Conservation (phyloP, 2,888 invertebrate genomes). For the Dolichomitus sp. region DNA sequence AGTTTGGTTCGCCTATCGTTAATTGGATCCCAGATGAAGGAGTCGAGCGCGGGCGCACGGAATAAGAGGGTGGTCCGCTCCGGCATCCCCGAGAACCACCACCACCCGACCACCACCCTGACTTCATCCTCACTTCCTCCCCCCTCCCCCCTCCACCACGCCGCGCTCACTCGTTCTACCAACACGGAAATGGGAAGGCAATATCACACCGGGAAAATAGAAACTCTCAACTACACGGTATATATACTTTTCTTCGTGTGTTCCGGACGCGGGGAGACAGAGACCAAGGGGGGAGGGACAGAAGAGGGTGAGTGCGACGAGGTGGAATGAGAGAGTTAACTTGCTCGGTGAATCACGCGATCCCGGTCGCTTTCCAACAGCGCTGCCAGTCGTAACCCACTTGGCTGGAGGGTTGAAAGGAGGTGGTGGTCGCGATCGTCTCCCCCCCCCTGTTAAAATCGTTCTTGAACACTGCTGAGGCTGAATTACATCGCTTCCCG, state of each 20-base stretch:
- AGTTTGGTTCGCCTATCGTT: conserved; percentile 80
- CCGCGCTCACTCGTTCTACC: conserved; percentile 35
- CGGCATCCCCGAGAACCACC: conserved; percentile 20
- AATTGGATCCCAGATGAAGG: conserved; percentile 82
- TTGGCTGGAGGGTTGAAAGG: conserved; percentile 23
- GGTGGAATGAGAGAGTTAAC: conserved; percentile 48
- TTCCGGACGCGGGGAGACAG: conserved; percentile 7
- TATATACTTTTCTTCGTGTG: conserved; percentile 29
- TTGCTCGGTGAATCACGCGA: conserved; percentile 65
- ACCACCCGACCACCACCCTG: conserved; percentile 12
- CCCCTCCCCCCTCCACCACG: conserved; percentile 33
- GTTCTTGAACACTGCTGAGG: conserved; percentile 9
- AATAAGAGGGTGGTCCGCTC: conserved; percentile 69
- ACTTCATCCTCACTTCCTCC: conserved; percentile 10
- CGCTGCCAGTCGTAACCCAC: conserved; percentile 37
- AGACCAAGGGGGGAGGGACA: not conserved
- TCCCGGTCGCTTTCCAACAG: conserved; percentile 29
- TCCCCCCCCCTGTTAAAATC: conserved; percentile 15
- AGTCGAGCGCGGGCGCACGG: conserved; percentile 69
- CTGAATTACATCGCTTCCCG: not conserved
- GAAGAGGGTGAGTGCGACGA: conserved; percentile 12
- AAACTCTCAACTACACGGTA: conserved; percentile 62
- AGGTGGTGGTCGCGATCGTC: conserved; percentile 10
- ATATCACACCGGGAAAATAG: conserved; percentile 70
- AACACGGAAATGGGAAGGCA: conserved; percentile 67